Percentiles rank a stretch among this genome's conserved stretches.
These are phyloP conservation scores for Aptenodytes forsteri DNA, from an alignment of 2,113 vertebrate species.

Conservation along the genomic window DNA sequence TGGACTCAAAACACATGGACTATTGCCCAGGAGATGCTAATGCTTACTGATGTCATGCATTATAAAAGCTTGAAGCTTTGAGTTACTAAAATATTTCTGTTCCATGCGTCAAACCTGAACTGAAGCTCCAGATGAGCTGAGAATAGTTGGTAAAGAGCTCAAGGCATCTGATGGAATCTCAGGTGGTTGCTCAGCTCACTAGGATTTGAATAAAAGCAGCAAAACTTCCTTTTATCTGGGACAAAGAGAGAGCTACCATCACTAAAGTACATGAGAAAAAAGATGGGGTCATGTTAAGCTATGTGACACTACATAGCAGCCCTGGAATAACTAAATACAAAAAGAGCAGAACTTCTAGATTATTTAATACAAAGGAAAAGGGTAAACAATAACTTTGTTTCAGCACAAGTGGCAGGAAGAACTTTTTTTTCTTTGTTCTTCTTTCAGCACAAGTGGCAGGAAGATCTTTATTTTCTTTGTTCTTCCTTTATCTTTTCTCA, in stretches of 20 bases:
- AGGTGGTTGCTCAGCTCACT: background rate
- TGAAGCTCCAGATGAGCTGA: background rate
- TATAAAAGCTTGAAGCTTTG: background rate
- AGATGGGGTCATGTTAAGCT: accelerated
- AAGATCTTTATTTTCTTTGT: background rate
- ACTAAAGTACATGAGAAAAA: background rate
- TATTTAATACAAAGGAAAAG: background rate
- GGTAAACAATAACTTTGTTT: background rate
- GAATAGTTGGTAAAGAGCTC: background rate
- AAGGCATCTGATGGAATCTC: background rate
- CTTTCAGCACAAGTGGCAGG: background rate
- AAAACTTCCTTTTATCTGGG: background rate
- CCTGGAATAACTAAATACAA: background rate
- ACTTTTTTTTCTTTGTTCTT: background rate
- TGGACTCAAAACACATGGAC: background rate
- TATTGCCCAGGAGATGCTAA: background rate
- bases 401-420: background rate
- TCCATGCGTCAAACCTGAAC: background rate
- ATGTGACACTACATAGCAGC: background rate
- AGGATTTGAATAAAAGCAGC: background rate
- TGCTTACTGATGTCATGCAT: background rate
- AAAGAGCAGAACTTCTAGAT: background rate
- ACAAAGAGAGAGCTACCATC: background rate
- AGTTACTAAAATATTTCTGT: background rate
- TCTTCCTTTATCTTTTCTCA: background rate